Evolutionary conservation across 2,888 invertebrate species (phyloP).

Genomic region (Allophyes oxyacanthae): DNA sequence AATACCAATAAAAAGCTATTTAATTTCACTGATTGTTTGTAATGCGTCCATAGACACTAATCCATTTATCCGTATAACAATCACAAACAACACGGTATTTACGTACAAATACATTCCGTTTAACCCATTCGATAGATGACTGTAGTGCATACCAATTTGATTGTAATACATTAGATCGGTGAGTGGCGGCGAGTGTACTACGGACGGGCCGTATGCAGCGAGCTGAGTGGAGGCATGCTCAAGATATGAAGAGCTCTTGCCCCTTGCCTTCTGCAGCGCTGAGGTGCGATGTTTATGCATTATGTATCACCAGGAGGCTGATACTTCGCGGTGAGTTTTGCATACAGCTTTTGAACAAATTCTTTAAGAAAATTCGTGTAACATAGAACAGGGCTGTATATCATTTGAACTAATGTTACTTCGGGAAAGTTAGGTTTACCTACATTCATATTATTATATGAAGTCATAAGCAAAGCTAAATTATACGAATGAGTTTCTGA

Average conservation of each 20-base stretch:
- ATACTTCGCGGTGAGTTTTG: slow-evolving; percentile 61
- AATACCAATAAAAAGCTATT: too few species aligned
- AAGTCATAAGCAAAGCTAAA: too few species aligned
- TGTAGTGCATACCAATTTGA: slow-evolving; percentile 37
- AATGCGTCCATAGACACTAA: slow-evolving; percentile 5
- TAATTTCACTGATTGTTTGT: slow-evolving; percentile 15
- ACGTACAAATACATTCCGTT: slow-evolving; percentile 20
- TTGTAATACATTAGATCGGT: slow-evolving; percentile 54
- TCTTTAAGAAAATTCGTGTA: slow-evolving; percentile 47
- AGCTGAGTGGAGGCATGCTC: slow-evolving; percentile 66
- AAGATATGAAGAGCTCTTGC: slow-evolving; percentile 70
- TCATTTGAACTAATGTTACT: slow-evolving; percentile 47
- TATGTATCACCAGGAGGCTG: slow-evolving; percentile 64
- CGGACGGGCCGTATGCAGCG: slow-evolving; percentile 54
- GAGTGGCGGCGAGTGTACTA: slow-evolving; percentile 53
- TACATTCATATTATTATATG: too few species aligned
- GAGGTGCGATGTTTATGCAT: slow-evolving; percentile 75
- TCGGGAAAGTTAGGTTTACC: slow-evolving; percentile 25
- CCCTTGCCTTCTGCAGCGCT: slow-evolving; percentile 62
- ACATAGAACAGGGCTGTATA: slow-evolving; percentile 34
- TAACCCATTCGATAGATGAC: slow-evolving; percentile 19
- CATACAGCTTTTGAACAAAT: slow-evolving; percentile 61
- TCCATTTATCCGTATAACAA: slow-evolving; percentile 27
- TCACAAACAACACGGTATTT: slow-evolving; percentile 25
- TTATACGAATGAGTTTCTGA: too few species aligned